phyloP scores from a whole-genome alignment of 2,888 invertebrate species.

The Drosophila emarginata region DNA sequence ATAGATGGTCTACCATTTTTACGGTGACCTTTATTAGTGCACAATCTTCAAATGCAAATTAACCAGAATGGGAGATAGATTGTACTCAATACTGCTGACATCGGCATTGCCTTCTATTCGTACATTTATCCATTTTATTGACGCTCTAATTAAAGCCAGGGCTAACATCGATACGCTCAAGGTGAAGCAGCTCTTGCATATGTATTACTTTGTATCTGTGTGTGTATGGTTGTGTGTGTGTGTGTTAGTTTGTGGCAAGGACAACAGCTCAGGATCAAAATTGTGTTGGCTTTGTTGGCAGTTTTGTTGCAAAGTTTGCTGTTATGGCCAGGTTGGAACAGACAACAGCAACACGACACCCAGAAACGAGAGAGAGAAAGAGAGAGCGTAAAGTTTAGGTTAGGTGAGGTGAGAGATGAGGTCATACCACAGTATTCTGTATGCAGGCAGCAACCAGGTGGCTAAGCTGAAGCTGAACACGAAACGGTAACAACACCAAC shows the following conservation, averaged over 20 bases:
- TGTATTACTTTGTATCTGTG: slow-evolving; percentile 21
- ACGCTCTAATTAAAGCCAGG: slow-evolving; percentile 74
- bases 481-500: slow-evolving; percentile 27
- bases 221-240: slow-evolving; percentile 24
- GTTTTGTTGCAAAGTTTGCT: slow-evolving; percentile 45
- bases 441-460: slow-evolving; percentile 30
- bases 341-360: slow-evolving; percentile 47
- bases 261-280: slow-evolving; percentile 20
- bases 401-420: background rate
- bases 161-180: slow-evolving; percentile 49
- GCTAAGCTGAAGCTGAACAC: slow-evolving; percentile 32
- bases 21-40: slow-evolving; percentile 41
- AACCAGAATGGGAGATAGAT: slow-evolving; percentile 10
- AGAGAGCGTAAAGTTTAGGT: slow-evolving; percentile 32
- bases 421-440: slow-evolving; percentile 25
- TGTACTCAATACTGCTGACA: background rate
- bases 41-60: slow-evolving; percentile 37
- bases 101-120: background rate
- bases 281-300: slow-evolving; percentile 33
- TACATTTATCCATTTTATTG: slow-evolving; percentile 64
- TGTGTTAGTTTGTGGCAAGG: slow-evolving; percentile 27
- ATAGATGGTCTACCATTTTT: slow-evolving; percentile 21
- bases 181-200: slow-evolving; percentile 41
- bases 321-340: slow-evolving; percentile 36
- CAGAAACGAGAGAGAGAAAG: background rate